phyloP scores from a whole-genome alignment of 1,140 invertebrate genomes.

The Holotrichia oblita region DNA sequence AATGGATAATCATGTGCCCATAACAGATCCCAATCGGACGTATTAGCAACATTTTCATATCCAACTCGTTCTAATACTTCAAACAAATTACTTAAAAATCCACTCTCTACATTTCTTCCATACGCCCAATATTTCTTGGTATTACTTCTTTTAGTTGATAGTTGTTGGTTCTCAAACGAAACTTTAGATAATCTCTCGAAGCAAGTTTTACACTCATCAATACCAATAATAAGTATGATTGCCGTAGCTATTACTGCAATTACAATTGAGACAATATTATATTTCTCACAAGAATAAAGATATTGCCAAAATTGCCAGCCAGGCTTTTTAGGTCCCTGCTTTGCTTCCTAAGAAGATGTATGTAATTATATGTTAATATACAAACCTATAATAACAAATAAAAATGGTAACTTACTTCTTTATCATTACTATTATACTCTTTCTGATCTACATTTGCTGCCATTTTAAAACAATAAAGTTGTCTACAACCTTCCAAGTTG shows the following conservation, averaged over 20 bases:
- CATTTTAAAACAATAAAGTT: background rate
- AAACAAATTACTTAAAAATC: conserved; percentile 82
- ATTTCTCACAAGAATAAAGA: conserved; percentile 9
- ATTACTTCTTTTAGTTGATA: background rate
- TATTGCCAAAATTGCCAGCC: background rate
- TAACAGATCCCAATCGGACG: conserved; percentile 83
- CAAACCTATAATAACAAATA: background rate
- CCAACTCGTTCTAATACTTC: conserved; percentile 78
- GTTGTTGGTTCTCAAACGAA: background rate
- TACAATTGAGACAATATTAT: conserved; percentile 24
- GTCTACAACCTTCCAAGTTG: background rate
- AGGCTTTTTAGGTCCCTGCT: background rate
- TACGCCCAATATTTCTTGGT: conserved; percentile 64
- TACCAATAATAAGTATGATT: conserved; percentile 24
- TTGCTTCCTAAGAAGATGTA: background rate
- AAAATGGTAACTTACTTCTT: background rate
- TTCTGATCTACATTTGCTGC: background rate
- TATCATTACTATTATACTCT: background rate
- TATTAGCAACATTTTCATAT: conserved; percentile 64
- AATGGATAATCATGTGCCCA: conserved; percentile 97
- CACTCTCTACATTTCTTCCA: conserved; percentile 65
- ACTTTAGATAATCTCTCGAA: conserved; percentile 25
- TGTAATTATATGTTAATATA: background rate
- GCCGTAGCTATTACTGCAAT: background rate
- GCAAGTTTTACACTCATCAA: conserved; percentile 39